Base-by-base conservation (phyloP, 2,113 vertebrate genomes). In the Mugil cephalus region DNA sequence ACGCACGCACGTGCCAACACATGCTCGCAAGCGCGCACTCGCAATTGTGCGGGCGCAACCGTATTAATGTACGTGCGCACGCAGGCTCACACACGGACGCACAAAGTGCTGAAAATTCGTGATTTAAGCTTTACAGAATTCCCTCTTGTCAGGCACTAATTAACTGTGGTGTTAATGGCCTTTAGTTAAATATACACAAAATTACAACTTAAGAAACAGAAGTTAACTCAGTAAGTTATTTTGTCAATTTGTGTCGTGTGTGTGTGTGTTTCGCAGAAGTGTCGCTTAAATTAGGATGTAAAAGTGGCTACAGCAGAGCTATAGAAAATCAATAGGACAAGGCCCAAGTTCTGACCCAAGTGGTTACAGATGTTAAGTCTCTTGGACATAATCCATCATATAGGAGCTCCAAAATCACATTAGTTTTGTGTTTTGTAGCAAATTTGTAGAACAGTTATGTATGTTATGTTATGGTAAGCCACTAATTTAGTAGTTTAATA, bases 281-380 rank as follows among this genome's bases (percentile, higher is more conserved):
- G 21, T 59, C 34, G 17, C 24, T 77, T 67, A 51, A 18, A 68
- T 11, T 61, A 2, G 18, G 52, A 64, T 79, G 54, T 50, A 3
- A 68, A 65, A 52, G 39, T 54, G 81, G 34, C 12, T 78, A 24
- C 38, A 15, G 64, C 14, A 47, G 2, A 34, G 34, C 47, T 68
- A 54, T 11, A 62, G 62, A 43, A 34, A 85, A 82, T 85, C 80
- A 72, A 82, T 85, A 82, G 56, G 45, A 24, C 69, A 43, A 74
- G 74, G 79, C 43, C 62, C 69, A 74, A 61, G 60, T 77, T 79
- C 19, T 43, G 51, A 35, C 61, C 52, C 1, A 13, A 34, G 59
- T 51, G 46, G 53, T 59, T 65, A 52, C 15, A 59, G 14, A 38
- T 8, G 19, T 36, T 50, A 56, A 15, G 43, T 40, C 43, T 77